Base-by-base conservation (phyloP, 2,888 invertebrate genomes). In the Malachius bipustulatus region DNA sequence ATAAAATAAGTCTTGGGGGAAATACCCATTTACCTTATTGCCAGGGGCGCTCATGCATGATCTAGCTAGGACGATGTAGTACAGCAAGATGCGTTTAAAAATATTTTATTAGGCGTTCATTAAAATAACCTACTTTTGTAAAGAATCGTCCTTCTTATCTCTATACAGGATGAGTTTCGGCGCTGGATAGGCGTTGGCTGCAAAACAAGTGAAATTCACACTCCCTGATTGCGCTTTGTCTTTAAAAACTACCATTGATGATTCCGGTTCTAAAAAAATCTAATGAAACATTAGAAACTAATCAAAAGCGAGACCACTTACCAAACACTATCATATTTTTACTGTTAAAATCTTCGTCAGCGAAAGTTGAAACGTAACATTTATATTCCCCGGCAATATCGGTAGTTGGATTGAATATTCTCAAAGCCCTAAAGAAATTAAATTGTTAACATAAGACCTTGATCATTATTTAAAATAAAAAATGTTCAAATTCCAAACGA, bases 351-450 rank as follows among this genome's bases (percentile, higher is more conserved):
- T 76, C 77, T 51, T 82, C 81, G 34, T 75, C 75, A 4, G 73
- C 62, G 50, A 77, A 74, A 0, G 80, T 74, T 10, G 79, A 77
- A 3, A 82, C 77, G 15, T 73, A 69, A 50, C 83, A 83, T 30
- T 75, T 77, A 53, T 82, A 81, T 50, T 77, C 75, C 1, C 82
- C 82, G 1, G 77, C 75, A 28, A 81, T 65, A 27, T 81, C 77
- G 2, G 76, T 73, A 2, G 75, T 73, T 0, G 79, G 81, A 41
- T 73, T 70, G 3, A 70, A 56, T 43, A 84, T 75, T 42, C 75
- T 72, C 35, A 84, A 63, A 2, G 83, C 81, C 36, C 83, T n/a
- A n/a, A n/a, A n/a, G n/a, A n/a, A n/a, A n/a, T n/a, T n/a, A n/a
- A n/a, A n/a, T n/a, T n/a, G n/a, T n/a, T n/a, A n/a, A n/a, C n/a